These are phyloP conservation scores for Mimumesa dahlbomi DNA, from an alignment of 2,888 invertebrate genomes.

Conservation along the genomic window DNA sequence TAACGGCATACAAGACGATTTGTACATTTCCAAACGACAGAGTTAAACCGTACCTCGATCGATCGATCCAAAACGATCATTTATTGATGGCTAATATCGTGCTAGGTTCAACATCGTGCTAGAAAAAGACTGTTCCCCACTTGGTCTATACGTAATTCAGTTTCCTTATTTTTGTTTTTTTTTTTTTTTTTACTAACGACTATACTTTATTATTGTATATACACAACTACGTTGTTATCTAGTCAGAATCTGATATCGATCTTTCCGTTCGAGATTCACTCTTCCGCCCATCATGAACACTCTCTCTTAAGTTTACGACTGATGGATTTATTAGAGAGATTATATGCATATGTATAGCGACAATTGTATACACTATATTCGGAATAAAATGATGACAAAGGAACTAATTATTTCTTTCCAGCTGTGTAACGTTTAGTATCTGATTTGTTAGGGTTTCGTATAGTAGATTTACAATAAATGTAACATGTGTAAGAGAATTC, in stretches of 20 bases:
- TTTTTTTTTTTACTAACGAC: constrained; percentile 35
- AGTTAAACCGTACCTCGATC: neutral
- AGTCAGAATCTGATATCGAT: constrained; percentile 54
- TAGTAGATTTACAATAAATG: neutral
- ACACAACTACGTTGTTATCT: constrained; percentile 56
- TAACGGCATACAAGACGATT: constrained; percentile 29
- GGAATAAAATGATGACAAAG: constrained; percentile 66
- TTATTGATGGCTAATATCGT: constrained; percentile 20
- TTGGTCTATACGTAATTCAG: constrained; percentile 26
- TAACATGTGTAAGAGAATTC: constrained; percentile 14
- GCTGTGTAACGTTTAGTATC: constrained; percentile 7
- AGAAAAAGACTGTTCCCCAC: constrained; percentile 58
- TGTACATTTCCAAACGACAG: constrained; percentile 36
- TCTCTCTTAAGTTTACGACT: constrained; percentile 62
- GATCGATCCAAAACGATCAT: too few relatives aligned
- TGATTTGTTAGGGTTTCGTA: neutral
- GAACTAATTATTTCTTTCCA: constrained; percentile 25
- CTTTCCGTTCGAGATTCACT: constrained; percentile 52
- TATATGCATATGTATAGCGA: constrained; percentile 54
- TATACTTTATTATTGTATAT: constrained; percentile 57
- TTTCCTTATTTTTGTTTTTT: constrained; percentile 19
- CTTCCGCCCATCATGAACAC: constrained; percentile 52
- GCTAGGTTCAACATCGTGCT: constrained; percentile 45
- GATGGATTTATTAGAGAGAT: constrained; percentile 52
- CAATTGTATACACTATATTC: constrained; percentile 69